A percentile compares a stretch with the other conserved stretches of the same genome.
Evolutionary conservation across 2,888 invertebrate species (phyloP).

Genomic region (Callyntrura sp.): DNA sequence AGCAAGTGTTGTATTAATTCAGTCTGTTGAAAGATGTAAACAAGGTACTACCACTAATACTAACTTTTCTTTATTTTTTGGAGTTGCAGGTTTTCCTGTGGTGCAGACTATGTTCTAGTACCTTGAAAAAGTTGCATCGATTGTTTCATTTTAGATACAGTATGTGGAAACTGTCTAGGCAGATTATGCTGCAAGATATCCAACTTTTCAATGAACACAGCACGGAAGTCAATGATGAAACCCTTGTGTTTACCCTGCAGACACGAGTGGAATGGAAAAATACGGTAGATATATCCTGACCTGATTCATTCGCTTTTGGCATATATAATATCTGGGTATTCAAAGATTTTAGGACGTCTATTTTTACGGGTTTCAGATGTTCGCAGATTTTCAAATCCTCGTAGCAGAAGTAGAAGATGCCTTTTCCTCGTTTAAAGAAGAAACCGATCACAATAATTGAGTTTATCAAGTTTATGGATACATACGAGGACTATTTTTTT

Average conservation of each 20-base stretch:
- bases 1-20: too few relatives aligned
- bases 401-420: slow-evolving; percentile 3
- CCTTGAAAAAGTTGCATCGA: not conserved
- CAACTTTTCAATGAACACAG: not conserved
- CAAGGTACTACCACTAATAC: too few relatives aligned
- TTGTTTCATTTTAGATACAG: slow-evolving; percentile 3
- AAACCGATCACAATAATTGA: not conserved
- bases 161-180: not conserved
- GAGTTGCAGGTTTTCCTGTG: not conserved
- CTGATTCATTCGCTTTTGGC: too few relatives aligned
- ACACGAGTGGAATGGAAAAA: not conserved
- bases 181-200: not conserved
- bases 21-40: not conserved
- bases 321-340: too few relatives aligned
- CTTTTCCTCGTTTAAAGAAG: not conserved
- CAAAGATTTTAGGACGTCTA: too few relatives aligned
- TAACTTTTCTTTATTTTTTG: not conserved
- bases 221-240: not conserved
- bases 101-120: not conserved
- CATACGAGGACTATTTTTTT: too few relatives aligned
- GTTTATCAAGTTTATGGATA: not conserved
- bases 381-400: slow-evolving; percentile 6
- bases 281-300: slow-evolving; percentile 34
- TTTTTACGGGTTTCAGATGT: slow-evolving; percentile 14
- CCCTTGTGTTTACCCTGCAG: not conserved